Evolutionary conservation across 2,113 vertebrate genomes (phyloP), one percentile per base, ranked within the genome.

Genomic region (Lepus europaeus): DNA sequence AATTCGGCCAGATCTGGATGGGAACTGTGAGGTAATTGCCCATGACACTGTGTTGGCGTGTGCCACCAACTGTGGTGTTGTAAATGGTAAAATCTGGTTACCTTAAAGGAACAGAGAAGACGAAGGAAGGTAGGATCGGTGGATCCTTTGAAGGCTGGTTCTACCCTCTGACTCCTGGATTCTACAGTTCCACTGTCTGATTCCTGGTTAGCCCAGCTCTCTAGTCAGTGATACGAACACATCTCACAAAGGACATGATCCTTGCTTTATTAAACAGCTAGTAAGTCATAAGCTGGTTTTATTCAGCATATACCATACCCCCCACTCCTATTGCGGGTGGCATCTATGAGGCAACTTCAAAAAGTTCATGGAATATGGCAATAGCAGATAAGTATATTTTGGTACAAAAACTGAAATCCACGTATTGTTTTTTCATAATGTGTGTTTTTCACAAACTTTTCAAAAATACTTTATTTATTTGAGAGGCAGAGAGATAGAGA

Each of bases 101-200:
- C 88, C 69, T 91, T 86, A 81, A 66, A 95, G 73, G 33, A 20
- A 69, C 7, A 63, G 61, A 89, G n/a, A 87, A 49, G 31, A 49
- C 56, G 4, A 86, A 69, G 36, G 59, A 78, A 93, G 70, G 87
- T 6, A 72, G n/a, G 25, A n/a, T 49, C 49, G 82, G 25, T 76
- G 11, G 89, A 36, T 39, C 8, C 17, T 49, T 87, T 87, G 73
- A 49, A 90, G 53, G 22, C 90, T 70, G 61, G 3, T 87, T 94
- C 78, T 83, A 14, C 22, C 63, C 53, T 92, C 69, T 59, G 84
- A 69, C 27, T 59, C 81, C 4, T 33, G 89, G 70, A 79, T 49
- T 64, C 80, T 49, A 79, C 33, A 78, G 4, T 27, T 91, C 76
- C 27, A 49, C 51, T 20, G 3, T 78, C 76, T 86, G 33, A 64